These are phyloP conservation scores for Heteromyza rotundicornis DNA, from an alignment of 2,888 invertebrate genomes.

Conservation along the genomic window DNA sequence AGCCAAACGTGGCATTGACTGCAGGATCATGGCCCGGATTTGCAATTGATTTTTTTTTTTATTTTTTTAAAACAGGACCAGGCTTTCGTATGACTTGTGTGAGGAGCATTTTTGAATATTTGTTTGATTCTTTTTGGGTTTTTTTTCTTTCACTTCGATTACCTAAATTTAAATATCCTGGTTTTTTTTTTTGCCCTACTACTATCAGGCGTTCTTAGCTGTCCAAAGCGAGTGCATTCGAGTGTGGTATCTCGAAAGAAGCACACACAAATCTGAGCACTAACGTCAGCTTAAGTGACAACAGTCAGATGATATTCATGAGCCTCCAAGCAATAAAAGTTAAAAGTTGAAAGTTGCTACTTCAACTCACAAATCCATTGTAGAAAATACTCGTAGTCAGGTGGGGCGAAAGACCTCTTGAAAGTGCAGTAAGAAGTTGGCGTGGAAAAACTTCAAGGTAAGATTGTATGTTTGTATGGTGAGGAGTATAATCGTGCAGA, in stretches of 20 bases:
- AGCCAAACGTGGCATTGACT: neutral
- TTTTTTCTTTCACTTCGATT: too few species aligned
- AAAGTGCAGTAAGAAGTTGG: too few species aligned
- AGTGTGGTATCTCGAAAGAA: neutral
- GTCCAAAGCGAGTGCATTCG: neutral
- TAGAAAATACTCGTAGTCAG: too few species aligned
- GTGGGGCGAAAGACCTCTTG: too few species aligned
- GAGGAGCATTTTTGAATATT: neutral
- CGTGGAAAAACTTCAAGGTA: too few species aligned
- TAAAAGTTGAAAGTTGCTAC: neutral
- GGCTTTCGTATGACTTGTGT: neutral
- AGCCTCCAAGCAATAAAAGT: neutral
- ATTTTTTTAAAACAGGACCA: too few species aligned
- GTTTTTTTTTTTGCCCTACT: too few species aligned
- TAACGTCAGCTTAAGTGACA: neutral
- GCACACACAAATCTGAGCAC: neutral
- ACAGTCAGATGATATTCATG: neutral
- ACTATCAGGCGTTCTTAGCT: too few species aligned
- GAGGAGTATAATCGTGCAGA: too few species aligned
- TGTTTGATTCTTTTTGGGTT: too few species aligned
- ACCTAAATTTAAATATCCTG: too few species aligned
- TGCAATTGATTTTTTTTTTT: constrained; percentile 10
- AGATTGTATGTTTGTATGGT: too few species aligned
- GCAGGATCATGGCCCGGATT: constrained; percentile 12
- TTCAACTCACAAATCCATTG: neutral